These are phyloP conservation scores for Nebria ingens DNA, from an alignment of 1,140 invertebrate genomes.

Conservation along the genomic window DNA sequence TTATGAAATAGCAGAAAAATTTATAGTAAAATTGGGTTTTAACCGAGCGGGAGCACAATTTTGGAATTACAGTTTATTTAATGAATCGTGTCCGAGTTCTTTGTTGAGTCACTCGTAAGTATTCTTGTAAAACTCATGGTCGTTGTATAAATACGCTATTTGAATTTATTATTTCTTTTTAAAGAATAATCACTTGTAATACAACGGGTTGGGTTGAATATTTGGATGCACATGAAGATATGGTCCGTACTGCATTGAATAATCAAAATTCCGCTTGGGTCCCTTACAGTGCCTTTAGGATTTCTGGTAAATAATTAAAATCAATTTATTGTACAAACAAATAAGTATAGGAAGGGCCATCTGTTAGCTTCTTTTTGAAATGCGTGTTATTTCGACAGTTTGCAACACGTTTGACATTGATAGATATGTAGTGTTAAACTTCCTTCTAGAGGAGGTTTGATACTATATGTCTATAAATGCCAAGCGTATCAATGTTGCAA, in stretches of 20 bases:
- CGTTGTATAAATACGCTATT: too few relatives aligned
- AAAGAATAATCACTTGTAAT: constrained; percentile 42
- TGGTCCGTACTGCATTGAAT: constrained; percentile 30
- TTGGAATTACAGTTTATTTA: constrained; percentile 43
- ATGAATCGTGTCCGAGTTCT: constrained; percentile 39
- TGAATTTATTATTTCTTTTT: too few relatives aligned
- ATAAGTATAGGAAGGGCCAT: too few relatives aligned
- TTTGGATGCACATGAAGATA: constrained; percentile 44
- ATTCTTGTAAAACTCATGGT: constrained; percentile 23
- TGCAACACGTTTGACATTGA: too few relatives aligned
- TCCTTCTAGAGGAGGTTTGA: too few relatives aligned
- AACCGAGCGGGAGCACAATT: constrained; percentile 38
- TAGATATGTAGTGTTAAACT: too few relatives aligned
- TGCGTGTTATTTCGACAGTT: too few relatives aligned
- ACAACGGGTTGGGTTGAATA: constrained; percentile 42
- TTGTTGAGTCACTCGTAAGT: constrained; percentile 14
- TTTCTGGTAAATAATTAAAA: constrained; percentile 14
- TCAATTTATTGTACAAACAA: background rate
- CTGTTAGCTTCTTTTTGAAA: background rate
- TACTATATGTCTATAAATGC: too few relatives aligned
- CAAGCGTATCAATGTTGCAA: too few relatives aligned
- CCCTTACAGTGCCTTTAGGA: constrained; percentile 6
- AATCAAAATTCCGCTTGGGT: constrained; percentile 20
- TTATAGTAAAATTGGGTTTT: constrained; percentile 38
- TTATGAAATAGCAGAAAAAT: constrained; percentile 38